Base-by-base conservation (phyloP, 2,888 invertebrate species). In the Mythimna pallens region DNA sequence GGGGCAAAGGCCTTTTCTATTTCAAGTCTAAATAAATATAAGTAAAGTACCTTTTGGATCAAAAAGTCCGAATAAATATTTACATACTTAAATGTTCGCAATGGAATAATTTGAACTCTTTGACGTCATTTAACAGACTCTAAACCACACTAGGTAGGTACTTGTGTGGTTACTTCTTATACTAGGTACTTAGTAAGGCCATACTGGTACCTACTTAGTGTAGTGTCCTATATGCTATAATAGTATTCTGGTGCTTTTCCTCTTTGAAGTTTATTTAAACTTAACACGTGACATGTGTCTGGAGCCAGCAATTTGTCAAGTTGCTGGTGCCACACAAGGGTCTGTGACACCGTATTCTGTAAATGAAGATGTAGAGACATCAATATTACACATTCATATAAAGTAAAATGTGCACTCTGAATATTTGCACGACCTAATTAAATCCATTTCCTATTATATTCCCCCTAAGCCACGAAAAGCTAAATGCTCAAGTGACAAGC, bases 231-330 rank as follows among this genome's bases (percentile, higher is more conserved):
- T 4, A 17, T 17, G 6, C 17, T 17, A 6, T 43, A 17, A 17
- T 17, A 17, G 47, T 47, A 47, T 52, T 71, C 17, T 64, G 43
- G 14, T 55, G 54, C 34, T 64, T 72, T 66, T 73, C 61, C 57
- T 78, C 22, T 36, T 36, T 36, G 36, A 67, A 36, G 12, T 77
- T 57, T 65, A 58, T 65, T 22, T 47, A 64, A 59, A 62, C 34
- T n/a, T 34, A 30, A 47, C 65, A 82, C 67, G 73, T 74, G 73
- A 72, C 67, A 73, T 55, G 62, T 70, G 66, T 79, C 62, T 72
- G 64, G 73, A 75, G 70, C 20, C 59, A 54, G 47, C 64, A 77
- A 83, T 84, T 82, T 72, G 73, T 85, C 73, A 81, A 64, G 66
- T 57, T 43, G 54, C 52, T 69, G 59, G 74, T 65, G 55, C 70